Evolutionary conservation across 2,113 vertebrate genomes (phyloP), one percentile per base, ranked within the genome.

Genomic region (Ceyx melanurus): DNA sequence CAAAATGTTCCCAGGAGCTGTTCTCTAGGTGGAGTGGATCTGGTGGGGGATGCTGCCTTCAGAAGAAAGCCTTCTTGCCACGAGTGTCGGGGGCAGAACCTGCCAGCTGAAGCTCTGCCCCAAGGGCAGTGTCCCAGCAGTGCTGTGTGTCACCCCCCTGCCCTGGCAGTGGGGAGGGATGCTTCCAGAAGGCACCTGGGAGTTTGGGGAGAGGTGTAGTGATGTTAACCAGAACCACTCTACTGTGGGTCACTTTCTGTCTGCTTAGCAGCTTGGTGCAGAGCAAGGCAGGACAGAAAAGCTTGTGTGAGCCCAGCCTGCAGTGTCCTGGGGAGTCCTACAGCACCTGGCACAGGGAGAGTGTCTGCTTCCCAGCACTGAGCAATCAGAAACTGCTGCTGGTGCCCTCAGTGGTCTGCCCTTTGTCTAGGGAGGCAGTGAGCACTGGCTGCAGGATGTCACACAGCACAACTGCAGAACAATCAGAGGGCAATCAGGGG

Each of bases 1-100:
- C 95, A 96, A 95, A 96, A 96, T 96, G 95, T 96, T 96, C 96
- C 82, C 89, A 92, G 92, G 95, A 90, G 83, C 91, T 93, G 83
- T 77, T 80, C 86, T 94, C 81, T 92, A 93, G 93, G 94, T 96
- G 54, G 86, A 87, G 82, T 64, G 82, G 67, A 91, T 93, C 94
- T 91, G 88, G 77, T 95, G 93, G 0, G 68, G 94, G 90, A 90
- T 95, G 17, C 74, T 93, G 83, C 77, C 89, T 93, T 93, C 90
- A 90, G 28, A 94, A 89, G 81, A 92, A 92, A 94, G 71, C 37
- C 42, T 37, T 92, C 77, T 89, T 89, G 79, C 83, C 66, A 1
- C 86, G 71, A 82, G 54, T 88, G 82, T 68, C 56, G 57, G 83
- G 83, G 40, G 62, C 28, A 57, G 81, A 86, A 54, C 86, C 3